phyloP scores from a whole-genome alignment of 2,888 invertebrate species.

The Pedicia rivosa region DNA sequence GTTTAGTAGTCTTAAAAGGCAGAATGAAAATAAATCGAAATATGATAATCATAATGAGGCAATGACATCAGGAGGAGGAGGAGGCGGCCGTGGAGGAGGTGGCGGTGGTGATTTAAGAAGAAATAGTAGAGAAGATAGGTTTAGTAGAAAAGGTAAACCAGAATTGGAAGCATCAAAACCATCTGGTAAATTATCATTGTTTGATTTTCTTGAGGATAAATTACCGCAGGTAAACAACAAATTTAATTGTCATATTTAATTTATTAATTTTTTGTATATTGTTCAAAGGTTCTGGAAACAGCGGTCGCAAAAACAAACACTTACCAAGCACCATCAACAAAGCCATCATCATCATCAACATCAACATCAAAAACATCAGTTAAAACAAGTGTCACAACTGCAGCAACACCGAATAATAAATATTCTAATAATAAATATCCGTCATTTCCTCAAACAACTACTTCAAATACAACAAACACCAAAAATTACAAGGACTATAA shows the following conservation, averaged over 20 bases:
- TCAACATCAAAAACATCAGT: too few species aligned
- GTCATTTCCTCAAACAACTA: too few species aligned
- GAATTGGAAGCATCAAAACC: slow-evolving; percentile 51
- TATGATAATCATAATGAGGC: slow-evolving; percentile 11
- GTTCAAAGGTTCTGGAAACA: neutral
- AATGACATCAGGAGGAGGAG: slow-evolving; percentile 5
- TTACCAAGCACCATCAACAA: slow-evolving; percentile 9
- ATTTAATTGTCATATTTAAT: slow-evolving; percentile 1
- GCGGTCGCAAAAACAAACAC: slow-evolving; percentile 5
- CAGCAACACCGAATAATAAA: too few species aligned
- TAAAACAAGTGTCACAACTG: too few species aligned
- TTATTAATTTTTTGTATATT: neutral
- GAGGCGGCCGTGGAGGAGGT: slow-evolving; percentile 4
- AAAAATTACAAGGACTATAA: too few species aligned
- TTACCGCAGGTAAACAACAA: slow-evolving; percentile 31
- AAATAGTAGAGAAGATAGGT: slow-evolving; percentile 11
- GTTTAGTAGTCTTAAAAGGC: slow-evolving; percentile 46
- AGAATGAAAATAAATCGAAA: slow-evolving; percentile 31
- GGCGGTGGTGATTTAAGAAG: slow-evolving; percentile 6
- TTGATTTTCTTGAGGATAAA: slow-evolving; percentile 71
- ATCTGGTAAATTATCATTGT: slow-evolving; percentile 61
- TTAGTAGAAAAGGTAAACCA: slow-evolving; percentile 26
- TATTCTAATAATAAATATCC: too few species aligned
- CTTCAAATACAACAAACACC: too few species aligned
- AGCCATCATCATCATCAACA: slow-evolving; percentile 11